Base-by-base conservation (phyloP, 2,888 invertebrate genomes). In the Noctuana brunneofusca region DNA sequence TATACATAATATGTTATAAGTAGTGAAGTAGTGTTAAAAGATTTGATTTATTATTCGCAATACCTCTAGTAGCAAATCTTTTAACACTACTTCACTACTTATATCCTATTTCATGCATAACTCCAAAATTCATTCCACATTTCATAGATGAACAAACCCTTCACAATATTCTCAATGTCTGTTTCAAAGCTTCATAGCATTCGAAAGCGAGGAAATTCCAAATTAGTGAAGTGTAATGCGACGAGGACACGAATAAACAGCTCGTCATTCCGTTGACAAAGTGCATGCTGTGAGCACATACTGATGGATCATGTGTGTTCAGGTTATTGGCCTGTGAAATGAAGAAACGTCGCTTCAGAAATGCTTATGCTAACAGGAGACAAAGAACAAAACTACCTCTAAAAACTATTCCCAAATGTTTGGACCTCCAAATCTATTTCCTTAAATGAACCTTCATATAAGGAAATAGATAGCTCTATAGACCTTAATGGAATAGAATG, bases 401-500 rank as follows among this genome's bases (percentile, higher is more conserved):
- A n/a, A n/a, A n/a, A n/a, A 32, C 11, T 30, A 1, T 16, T 30
- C 30, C 20, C 32, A 48, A 57, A 48, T 32, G 20, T 11, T 18
- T n/a, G n/a, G n/a, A n/a, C n/a, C n/a, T n/a, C n/a, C n/a, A n/a
- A n/a, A n/a, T n/a, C n/a, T n/a, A n/a, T n/a, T n/a, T n/a, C n/a
- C n/a, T n/a, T n/a, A n/a, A n/a, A n/a, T n/a, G n/a, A 32, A 20
- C 24, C 35, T 12, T 48, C 38, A 9, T 58, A 38, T 35, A 38
- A 38, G 35, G 58, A 58, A 35, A 50, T 50, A 32, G 49, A 35
- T 24, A 16, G 56, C 22, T 50, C 58, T 58, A 50, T 16, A 53
- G 46, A 63, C 35, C 48, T 57, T 63, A 63, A 57, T 88, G 84
- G 87, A 83, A 85, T 75, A 81, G 79, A 82, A 80, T 78, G 78